Base-by-base conservation (phyloP, 2,113 vertebrate genomes). In the Coryphaenoides rupestris region DNA sequence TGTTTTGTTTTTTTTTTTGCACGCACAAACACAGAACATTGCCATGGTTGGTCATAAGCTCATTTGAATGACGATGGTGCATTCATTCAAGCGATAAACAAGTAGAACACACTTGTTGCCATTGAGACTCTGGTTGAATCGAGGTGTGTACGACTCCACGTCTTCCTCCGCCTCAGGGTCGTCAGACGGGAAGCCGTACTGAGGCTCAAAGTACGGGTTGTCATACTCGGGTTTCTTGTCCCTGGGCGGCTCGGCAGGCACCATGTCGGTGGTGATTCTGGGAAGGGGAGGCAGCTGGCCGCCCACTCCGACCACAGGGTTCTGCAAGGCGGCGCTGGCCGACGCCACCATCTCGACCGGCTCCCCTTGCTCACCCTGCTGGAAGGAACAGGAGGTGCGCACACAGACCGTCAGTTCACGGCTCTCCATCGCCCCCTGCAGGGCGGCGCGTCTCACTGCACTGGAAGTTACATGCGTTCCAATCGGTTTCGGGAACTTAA, bases 101-200 rank as follows among this genome's bases (percentile, higher is more conserved):
- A 77, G 75, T 73, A 58, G 49, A 72, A 91, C 93, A 91, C 65
- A 81, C 97, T 94, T 93, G 90, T 75, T 94, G 86, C 94, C 94
- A 81, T 86, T 93, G 78, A 95, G 88, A 81, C 92, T 94, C 78
- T 96, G 96, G 86, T 91, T 93, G 89, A 98, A 97, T 78, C 89
- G 91, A 58, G 96, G 97, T 23, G 95, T 97, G 77, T 98, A 98
- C 76, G 94, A 93, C 82, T 99, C 96, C 79, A 95, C 95, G 83
- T 95, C 93, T 69, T 92, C 91, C 40, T 98, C 96, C 3, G 91
- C 92, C 49, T 98, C 95, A 24, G 84, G 86, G 33, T 92, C 91
- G 61, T 98, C 97, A 0, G 89, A 78, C 75, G 95, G 95, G 85
- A 95, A 94, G 73, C 94, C 96, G 66, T 93, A 96, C 60, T 96